Conservation (phyloP, 30 jellyfish, hydroid and myxozoan species). For the Phacellophora camtschatica region DNA sequence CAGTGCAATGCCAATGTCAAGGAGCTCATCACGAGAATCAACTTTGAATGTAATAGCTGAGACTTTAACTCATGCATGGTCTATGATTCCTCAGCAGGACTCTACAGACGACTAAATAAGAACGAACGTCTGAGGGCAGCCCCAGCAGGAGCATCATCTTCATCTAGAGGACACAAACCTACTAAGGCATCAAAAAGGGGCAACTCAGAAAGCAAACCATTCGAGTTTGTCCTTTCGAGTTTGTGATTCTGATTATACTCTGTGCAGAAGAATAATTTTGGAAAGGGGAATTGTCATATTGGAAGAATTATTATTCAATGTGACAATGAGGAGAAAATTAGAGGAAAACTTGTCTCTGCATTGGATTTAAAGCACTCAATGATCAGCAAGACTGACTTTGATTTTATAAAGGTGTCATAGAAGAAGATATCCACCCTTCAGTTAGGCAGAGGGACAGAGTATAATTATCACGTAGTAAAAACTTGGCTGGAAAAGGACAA, state of each 20-base stretch:
- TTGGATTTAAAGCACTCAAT: slow-evolving; percentile 3
- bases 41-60: neutral
- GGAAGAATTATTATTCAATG: too few species aligned
- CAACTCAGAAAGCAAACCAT: slow-evolving; percentile 12
- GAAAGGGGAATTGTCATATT: slow-evolving; percentile 27
- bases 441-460: slow-evolving; percentile 28
- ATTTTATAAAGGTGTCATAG: slow-evolving; percentile 14
- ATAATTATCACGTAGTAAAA: slow-evolving; percentile 14
- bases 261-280: slow-evolving; percentile 7
- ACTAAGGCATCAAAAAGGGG: neutral
- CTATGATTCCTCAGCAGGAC: slow-evolving; percentile 21
- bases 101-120: slow-evolving; percentile 9
- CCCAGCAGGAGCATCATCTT: neutral
- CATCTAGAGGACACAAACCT: neutral
- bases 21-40: neutral
- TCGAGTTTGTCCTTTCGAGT: slow-evolving; percentile 18
- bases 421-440: slow-evolving; percentile 12
- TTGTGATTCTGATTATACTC: neutral
- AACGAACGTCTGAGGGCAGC: slow-evolving; percentile 13
- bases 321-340: slow-evolving; percentile 13
- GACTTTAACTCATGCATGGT: neutral
- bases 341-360: slow-evolving; percentile 18
- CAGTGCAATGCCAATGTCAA: neutral
- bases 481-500: slow-evolving; percentile 32
- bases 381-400: slow-evolving; percentile 1